A percentile compares a stretch with the other conserved stretches of the same genome.
Conservation (phyloP, 1,140 invertebrate genomes). For the Conus betulinus region DNA sequence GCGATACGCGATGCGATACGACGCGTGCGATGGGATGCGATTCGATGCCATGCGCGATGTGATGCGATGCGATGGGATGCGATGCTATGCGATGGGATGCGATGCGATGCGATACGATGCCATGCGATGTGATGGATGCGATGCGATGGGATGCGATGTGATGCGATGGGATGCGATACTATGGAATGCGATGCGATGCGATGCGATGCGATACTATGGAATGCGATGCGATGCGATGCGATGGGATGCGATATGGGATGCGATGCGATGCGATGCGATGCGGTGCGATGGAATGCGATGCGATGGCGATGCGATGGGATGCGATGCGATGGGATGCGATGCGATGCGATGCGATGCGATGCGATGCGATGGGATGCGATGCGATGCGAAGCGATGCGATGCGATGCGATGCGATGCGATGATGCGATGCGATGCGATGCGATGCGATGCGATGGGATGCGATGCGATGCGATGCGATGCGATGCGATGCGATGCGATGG, state of each 20-base stretch:
- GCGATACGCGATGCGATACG: constrained; percentile 34
- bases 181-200: not conserved
- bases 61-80: not conserved
- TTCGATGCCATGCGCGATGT: not conserved
- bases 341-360: not conserved
- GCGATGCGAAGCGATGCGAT: not conserved
- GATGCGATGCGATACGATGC: not conserved
- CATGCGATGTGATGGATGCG: not conserved
- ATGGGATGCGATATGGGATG: constrained; percentile 36
- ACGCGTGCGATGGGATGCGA: constrained; percentile 22
- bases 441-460: not conserved
- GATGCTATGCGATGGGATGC: not conserved
- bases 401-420: not conserved
- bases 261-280: constrained; percentile 28
- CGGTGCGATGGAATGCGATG: not conserved
- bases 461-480: not conserved
- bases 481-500: not conserved
- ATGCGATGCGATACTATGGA: constrained; percentile 31
- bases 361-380: not conserved
- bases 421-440: too few relatives aligned
- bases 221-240: constrained; percentile 34
- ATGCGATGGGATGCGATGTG: not conserved
- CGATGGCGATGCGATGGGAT: not conserved
- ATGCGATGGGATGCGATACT: not conserved
- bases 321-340: not conserved